Evolutionary conservation across 2,797 vertebrate genomes (phyloP), one percentile per base, ranked within the genome.

Genomic region (Arremon aurantiirostris): DNA sequence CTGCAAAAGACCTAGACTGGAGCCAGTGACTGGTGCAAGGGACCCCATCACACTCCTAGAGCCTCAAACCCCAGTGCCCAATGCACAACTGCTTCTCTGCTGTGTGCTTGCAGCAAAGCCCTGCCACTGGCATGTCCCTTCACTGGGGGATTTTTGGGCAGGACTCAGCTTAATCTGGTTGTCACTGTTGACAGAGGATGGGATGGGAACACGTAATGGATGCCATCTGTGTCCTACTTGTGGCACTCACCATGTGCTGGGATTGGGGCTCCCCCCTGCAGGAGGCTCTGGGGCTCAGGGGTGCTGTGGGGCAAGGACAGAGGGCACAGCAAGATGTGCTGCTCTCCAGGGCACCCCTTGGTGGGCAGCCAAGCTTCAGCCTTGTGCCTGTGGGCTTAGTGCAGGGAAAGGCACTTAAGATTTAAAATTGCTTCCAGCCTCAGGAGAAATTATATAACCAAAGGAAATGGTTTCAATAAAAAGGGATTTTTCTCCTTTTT

Each of bases 391-490:
- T 66, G 73, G 63, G 39, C 76, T 65, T 68, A 80, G 46, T 20
- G 52, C 57, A 39, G 52, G 39, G 83, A 88, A 88, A 50, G 0
- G 1, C 53, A 34, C 81, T 87, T 57, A 72, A 63, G 69, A n/a
- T 70, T 81, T 35, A 68, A 83, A 91, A 93, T 94, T 93, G 76
- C 52, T 92, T 96, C 86, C 76, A 93, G 81, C 63, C 88, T 86
- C 73, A 4, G 50, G 77, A 92, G 28, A 93, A 90, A 86, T 95
- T 83, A 96, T 95, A 90, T 94, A 97, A 97, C 86, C 63, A 76
- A 72, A 96, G 95, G 94, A 97, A 96, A 96, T 92, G 78, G 90
- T 89, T 97, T 96, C 79, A 96, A 96, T 95, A 95, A 95, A 95
- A 86, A 17, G 39, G 73, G 82, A 89, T 52, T 81, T 69, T 50